Conservation (phyloP, 2,797 vertebrate genomes). For the Urocyon cinereoargenteus region DNA sequence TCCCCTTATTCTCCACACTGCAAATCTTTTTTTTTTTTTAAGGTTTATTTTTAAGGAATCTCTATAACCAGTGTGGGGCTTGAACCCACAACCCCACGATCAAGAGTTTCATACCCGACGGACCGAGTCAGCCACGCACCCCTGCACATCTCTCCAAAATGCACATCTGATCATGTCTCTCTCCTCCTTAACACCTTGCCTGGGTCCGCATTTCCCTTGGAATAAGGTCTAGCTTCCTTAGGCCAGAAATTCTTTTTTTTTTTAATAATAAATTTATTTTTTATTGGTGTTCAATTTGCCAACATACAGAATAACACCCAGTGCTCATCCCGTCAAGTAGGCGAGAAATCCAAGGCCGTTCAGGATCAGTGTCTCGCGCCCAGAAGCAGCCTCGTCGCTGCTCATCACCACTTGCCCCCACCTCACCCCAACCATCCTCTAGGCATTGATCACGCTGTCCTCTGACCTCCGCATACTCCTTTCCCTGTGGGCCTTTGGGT, state of each 20-base stretch:
- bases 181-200: slow-evolving; percentile 5
- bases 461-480: background rate
- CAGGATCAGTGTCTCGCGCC: background rate
- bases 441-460: background rate
- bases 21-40: background rate
- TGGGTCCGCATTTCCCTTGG: background rate
- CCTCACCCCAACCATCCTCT: background rate
- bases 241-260: slow-evolving; percentile 33
- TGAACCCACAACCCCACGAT: background rate
- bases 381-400: background rate
- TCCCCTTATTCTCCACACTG: background rate
- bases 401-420: background rate
- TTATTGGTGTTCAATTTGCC: too few species aligned
- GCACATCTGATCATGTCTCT: background rate
- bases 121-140: background rate
- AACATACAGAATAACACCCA: too few species aligned
- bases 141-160: background rate
- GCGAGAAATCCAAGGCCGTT: slow-evolving; percentile 32
- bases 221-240: slow-evolving; percentile 16
- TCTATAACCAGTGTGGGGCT: background rate
- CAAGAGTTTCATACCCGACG: background rate
- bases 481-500: background rate
- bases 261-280: too few species aligned
- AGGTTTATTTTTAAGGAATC: background rate
- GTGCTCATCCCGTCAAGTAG: too few species aligned